Evolutionary conservation across 2,113 vertebrate species (phyloP).

Genomic region (Antechinus flavipes): DNA sequence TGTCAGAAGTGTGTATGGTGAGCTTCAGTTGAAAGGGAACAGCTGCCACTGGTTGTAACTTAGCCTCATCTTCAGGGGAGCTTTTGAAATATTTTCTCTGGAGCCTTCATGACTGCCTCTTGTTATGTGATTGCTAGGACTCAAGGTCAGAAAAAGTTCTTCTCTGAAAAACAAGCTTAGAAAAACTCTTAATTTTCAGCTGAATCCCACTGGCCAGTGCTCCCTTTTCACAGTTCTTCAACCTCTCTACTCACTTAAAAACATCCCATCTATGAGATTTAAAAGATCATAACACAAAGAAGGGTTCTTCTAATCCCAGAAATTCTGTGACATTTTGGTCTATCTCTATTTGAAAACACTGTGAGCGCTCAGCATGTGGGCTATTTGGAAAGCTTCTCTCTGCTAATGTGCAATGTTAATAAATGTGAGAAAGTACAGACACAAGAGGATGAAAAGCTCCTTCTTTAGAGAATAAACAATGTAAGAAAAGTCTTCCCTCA

Average conservation of each 20-base stretch:
- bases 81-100: not conserved
- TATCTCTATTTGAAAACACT: not conserved
- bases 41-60: not conserved
- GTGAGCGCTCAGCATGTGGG: too few species aligned
- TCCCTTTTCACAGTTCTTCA: not conserved
- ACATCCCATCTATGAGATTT: not conserved
- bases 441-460: not conserved
- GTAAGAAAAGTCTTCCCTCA: not conserved
- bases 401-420: not conserved
- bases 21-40: not conserved
- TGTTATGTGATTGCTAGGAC: not conserved
- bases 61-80: not conserved
- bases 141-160: not conserved
- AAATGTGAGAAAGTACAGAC: not conserved
- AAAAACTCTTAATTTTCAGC: not conserved
- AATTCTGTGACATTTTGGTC: too few species aligned
- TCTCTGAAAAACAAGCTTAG: not conserved
- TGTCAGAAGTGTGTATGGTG: not conserved
- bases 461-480: not conserved
- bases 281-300: not conserved
- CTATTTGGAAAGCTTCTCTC: not conserved
- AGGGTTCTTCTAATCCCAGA: not conserved
- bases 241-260: not conserved
- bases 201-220: not conserved
- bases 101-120: not conserved